These are phyloP conservation scores for Butorides virescens DNA, from an alignment of 2,113 vertebrate species.

Conservation along the genomic window DNA sequence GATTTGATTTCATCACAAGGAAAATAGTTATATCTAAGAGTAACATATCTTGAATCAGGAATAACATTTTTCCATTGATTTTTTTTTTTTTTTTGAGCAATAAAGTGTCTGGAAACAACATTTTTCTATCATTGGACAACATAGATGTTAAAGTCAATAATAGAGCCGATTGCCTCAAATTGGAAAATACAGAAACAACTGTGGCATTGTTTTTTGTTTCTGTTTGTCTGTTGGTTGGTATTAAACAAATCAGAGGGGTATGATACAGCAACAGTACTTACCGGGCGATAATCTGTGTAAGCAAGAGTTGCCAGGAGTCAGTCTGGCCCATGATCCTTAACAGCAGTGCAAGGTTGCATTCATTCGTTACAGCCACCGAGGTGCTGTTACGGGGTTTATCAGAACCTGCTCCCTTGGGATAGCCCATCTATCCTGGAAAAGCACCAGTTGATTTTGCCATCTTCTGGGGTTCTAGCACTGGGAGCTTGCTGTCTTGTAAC, in stretches of 20 bases:
- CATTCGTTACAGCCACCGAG: rapidly evolving
- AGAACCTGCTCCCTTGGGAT: neutral
- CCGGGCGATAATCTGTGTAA: neutral
- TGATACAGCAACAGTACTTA: neutral
- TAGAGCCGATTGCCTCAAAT: slow-evolving; percentile 47
- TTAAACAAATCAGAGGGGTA: neutral
- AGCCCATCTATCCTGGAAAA: neutral
- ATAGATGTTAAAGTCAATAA: slow-evolving; percentile 67
- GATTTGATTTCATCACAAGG: neutral
- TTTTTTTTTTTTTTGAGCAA: neutral
- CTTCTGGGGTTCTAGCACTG: neutral
- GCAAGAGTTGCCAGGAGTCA: neutral
- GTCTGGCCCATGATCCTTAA: neutral
- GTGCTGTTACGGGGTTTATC: neutral
- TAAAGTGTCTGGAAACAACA: slow-evolving; percentile 20
- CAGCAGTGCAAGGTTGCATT: neutral
- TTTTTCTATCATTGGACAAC: slow-evolving; percentile 28
- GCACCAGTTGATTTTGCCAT: neutral
- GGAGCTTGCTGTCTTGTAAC: neutral
- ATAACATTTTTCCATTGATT: slow-evolving; percentile 48
- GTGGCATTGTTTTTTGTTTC: slow-evolving; percentile 29
- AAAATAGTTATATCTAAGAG: slow-evolving; percentile 22
- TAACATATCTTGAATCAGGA: slow-evolving; percentile 15
- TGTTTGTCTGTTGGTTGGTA: neutral
- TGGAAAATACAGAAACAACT: slow-evolving; percentile 44